Evolutionary conservation across 2,797 vertebrate genomes (phyloP).

Genomic region (Poecilia velifera): DNA sequence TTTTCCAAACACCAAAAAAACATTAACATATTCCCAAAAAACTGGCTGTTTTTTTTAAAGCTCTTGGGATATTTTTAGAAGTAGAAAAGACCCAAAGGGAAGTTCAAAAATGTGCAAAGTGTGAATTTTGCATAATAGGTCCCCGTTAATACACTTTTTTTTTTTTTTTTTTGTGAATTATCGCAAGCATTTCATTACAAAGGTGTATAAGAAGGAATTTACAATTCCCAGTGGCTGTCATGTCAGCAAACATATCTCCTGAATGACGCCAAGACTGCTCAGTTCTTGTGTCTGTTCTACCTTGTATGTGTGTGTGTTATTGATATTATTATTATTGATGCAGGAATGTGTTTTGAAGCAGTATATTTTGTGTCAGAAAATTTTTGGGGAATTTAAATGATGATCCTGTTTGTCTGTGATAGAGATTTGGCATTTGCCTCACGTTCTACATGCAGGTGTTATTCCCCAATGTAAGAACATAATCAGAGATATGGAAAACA

Average conservation of each 20-base stretch:
- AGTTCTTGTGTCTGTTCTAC: slow-evolving; percentile 39
- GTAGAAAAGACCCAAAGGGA: too few species aligned
- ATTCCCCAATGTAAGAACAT: slow-evolving; percentile 7
- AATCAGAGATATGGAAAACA: neutral
- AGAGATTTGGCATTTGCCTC: slow-evolving; percentile 1
- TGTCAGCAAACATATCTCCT: slow-evolving; percentile 21
- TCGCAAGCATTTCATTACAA: slow-evolving; percentile 13
- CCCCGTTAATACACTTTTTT: too few species aligned
- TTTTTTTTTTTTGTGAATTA: neutral
- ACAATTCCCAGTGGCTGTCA: neutral
- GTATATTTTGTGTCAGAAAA: neutral
- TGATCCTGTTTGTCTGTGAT: slow-evolving; percentile 7
- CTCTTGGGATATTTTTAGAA: too few species aligned
- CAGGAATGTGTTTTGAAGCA: neutral
- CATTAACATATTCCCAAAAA: too few species aligned
- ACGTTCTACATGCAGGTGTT: neutral
- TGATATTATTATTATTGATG: neutral
- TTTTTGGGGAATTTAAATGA: slow-evolving; percentile 24
- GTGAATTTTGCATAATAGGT: too few species aligned
- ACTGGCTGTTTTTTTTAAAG: too few species aligned
- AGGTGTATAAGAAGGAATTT: neutral
- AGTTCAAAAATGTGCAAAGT: too few species aligned
- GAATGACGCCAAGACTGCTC: slow-evolving; percentile 10
- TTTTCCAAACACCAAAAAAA: too few species aligned
- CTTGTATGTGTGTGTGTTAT: slow-evolving; percentile 30